Evolutionary conservation across 2,113 vertebrate species (phyloP).

Genomic region (Onychostruthus taczanowskii): DNA sequence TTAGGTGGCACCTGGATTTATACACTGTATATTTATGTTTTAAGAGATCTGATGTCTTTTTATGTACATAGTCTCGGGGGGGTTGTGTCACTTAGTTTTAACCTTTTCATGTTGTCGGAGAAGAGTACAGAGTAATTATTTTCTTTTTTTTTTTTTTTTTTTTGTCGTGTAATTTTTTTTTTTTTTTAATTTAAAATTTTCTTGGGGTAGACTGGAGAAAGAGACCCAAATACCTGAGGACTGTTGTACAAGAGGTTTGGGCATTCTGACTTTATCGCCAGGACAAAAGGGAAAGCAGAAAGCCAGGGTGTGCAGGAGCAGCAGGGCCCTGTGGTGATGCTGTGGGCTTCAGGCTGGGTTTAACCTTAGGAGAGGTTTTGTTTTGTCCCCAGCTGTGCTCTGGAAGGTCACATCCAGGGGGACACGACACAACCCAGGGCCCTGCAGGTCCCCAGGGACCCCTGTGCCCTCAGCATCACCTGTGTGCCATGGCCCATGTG

Average conservation of each 20-base stretch:
- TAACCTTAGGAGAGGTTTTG: neutral
- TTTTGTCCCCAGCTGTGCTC: neutral
- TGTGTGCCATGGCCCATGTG: rapidly evolving
- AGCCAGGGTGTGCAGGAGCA: neutral
- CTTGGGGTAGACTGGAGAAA: neutral
- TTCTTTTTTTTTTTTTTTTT: neutral
- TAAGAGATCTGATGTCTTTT: conserved; percentile 10
- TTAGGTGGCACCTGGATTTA: conserved; percentile 14
- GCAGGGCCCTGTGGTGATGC: rapidly evolving
- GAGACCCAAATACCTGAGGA: neutral
- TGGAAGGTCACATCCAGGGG: neutral
- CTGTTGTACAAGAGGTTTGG: neutral
- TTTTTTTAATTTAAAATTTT: conserved; percentile 18
- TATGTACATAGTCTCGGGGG: neutral
- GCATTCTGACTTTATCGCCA: neutral
- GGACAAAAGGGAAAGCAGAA: neutral
- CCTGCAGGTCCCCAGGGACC: neutral
- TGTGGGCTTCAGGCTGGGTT: neutral
- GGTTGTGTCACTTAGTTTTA: neutral
- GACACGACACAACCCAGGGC: neutral
- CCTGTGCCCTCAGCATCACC: rapidly evolving
- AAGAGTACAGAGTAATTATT: neutral
- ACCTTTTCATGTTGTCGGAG: neutral
- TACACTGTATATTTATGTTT: conserved; percentile 65
- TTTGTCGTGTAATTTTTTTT: neutral